Percentiles rank a stretch among this genome's conserved stretches.
phyloP scores from a whole-genome alignment of 2,797 vertebrate genomes.

The Apogon hyalosoma region DNA sequence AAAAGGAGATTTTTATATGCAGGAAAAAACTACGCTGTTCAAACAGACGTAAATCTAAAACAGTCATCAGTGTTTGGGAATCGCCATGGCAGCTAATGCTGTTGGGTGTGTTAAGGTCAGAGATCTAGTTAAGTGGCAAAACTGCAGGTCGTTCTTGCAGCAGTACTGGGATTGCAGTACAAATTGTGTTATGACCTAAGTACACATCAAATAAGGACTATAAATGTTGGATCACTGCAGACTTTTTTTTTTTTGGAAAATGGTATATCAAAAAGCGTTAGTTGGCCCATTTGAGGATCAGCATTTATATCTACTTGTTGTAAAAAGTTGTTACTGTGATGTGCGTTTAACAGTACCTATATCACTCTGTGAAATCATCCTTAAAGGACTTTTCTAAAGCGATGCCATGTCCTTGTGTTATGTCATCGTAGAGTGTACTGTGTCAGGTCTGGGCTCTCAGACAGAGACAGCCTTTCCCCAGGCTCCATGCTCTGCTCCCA shows the following conservation, averaged over 20 bases:
- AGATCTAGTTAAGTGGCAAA: conserved; percentile 18
- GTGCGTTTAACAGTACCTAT: conserved; percentile 1
- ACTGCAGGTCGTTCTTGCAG: background rate
- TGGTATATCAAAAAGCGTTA: background rate
- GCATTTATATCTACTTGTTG: conserved; percentile 13
- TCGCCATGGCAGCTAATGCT: conserved; percentile 18
- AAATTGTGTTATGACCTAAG: background rate
- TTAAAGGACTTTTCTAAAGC: background rate
- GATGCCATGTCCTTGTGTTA: conserved; percentile 1
- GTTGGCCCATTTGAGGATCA: conserved; percentile 1
- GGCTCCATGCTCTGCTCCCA: conserved; percentile 43
- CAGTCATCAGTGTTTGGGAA: conserved; percentile 12
- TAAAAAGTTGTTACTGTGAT: background rate
- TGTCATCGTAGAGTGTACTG: background rate
- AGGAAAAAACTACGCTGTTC: background rate
- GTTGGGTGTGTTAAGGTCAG: conserved; percentile 12
- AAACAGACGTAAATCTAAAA: background rate
- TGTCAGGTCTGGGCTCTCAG: conserved; percentile 37
- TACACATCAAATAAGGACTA: conserved; percentile 8
- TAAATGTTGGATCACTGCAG: background rate
- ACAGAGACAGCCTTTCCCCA: conserved; percentile 37
- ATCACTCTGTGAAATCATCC: background rate
- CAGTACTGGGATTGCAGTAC: background rate
- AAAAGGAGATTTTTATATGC: background rate
- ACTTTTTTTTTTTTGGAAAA: too few relatives aligned